Conservation (phyloP, 2,888 invertebrate genomes). For the Ormyrus labotus region DNA sequence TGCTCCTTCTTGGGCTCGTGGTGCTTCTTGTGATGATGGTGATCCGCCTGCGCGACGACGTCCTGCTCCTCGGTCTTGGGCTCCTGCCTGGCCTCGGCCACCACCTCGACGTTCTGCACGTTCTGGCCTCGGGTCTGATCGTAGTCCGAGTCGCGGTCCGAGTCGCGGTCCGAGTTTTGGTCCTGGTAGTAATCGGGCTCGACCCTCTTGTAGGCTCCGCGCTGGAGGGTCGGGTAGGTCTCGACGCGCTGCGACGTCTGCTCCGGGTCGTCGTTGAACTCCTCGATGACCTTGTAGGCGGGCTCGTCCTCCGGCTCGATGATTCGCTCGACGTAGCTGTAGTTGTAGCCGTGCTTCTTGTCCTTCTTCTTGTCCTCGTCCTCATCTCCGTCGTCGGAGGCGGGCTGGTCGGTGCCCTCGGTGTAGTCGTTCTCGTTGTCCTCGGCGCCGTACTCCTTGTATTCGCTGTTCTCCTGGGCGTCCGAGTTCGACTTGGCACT, state of each 20-base stretch:
- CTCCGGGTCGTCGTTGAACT: not conserved
- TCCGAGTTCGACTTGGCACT: not conserved
- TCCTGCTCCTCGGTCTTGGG: conserved; percentile 32
- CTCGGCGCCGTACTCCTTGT: not conserved
- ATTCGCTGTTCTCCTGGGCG: not conserved
- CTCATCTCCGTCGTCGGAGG: not conserved
- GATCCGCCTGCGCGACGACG: conserved; percentile 53
- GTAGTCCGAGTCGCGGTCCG: conserved; percentile 35
- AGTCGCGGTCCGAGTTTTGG: conserved; percentile 12
- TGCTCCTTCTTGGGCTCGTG: conserved; percentile 36
- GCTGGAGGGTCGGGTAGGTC: not conserved
- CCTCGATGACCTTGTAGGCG: conserved; percentile 12
- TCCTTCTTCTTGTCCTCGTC: not conserved
- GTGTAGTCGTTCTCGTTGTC: not conserved
- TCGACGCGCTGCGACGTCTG: not conserved
- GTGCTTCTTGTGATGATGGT: conserved; percentile 53
- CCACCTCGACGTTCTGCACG: not conserved
- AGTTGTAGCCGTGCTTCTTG: conserved; percentile 19
- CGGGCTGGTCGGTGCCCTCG: not conserved
- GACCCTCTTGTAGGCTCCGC: not conserved
- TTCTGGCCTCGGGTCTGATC: conserved; percentile 37
- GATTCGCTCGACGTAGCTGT: conserved; percentile 34
- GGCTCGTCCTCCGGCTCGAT: conserved; percentile 21
- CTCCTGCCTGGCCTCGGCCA: conserved; percentile 14
- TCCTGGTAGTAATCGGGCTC: conserved; percentile 2